Evolutionary conservation across 2,888 invertebrate species (phyloP).

Genomic region (Acholoe squamosa): DNA sequence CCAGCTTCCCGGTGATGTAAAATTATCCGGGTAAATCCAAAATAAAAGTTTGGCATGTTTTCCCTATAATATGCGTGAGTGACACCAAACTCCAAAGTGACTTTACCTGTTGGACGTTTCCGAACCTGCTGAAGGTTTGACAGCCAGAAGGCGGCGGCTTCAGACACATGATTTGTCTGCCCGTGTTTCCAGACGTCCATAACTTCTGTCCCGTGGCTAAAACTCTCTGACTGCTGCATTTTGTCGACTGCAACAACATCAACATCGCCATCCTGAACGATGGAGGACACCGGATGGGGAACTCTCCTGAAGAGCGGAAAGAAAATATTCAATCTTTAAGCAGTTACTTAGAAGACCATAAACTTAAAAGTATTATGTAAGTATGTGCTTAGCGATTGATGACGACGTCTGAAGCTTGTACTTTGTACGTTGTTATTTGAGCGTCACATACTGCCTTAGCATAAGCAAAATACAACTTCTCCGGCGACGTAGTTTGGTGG

Average conservation of each 20-base stretch:
- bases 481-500: no score
- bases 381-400: not conserved
- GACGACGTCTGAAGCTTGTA: not conserved
- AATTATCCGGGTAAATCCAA: no score
- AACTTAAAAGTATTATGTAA: not conserved
- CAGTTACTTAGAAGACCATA: not conserved
- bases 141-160: not conserved
- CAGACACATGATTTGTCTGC: not conserved
- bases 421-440: not conserved
- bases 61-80: no score
- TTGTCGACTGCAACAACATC: constrained; percentile 3
- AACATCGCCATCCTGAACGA: not conserved
- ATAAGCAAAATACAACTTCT: no score
- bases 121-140: not conserved
- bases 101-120: not conserved
- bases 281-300: not conserved
- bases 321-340: not conserved
- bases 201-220: not conserved
- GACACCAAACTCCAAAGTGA: not conserved
- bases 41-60: no score
- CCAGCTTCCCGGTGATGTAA: no score
- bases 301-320: not conserved
- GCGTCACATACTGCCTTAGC: not conserved
- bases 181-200: not conserved
- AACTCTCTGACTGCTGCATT: not conserved